Conservation (phyloP, 2,888 invertebrate species). For the Hoplodrina blanda region DNA sequence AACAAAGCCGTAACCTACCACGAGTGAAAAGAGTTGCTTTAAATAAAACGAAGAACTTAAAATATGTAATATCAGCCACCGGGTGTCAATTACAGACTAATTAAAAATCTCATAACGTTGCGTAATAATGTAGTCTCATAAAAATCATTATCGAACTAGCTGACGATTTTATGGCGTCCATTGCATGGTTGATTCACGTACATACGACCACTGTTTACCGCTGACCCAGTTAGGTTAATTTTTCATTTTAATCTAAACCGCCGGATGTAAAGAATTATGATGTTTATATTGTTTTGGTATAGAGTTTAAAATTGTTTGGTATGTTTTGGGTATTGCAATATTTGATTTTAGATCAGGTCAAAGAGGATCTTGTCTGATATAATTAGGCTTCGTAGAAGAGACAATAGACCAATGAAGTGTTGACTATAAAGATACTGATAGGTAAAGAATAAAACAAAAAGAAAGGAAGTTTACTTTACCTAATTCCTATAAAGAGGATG, state of each 20-base stretch:
- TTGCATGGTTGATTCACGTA: slow-evolving; percentile 56
- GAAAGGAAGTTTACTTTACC: not conserved
- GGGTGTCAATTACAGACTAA: slow-evolving; percentile 28
- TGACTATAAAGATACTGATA: not conserved
- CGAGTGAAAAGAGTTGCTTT: not conserved
- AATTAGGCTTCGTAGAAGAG: slow-evolving; percentile 12
- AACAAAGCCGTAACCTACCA: no score
- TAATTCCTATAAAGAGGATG: no score
- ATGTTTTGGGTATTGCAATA: slow-evolving; percentile 16
- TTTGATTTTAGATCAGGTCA: slow-evolving; percentile 24
- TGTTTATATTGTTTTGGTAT: slow-evolving; percentile 16
- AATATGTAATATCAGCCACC: not conserved
- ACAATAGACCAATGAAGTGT: not conserved
- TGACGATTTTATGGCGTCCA: slow-evolving; percentile 43
- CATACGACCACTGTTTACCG: slow-evolving; percentile 56
- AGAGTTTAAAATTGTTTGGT: slow-evolving; percentile 29
- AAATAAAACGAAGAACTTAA: not conserved
- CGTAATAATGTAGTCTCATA: slow-evolving; percentile 29
- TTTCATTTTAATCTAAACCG: slow-evolving; percentile 58
- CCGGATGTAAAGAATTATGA: slow-evolving; percentile 28
- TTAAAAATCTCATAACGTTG: slow-evolving; percentile 30
- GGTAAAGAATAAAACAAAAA: not conserved
- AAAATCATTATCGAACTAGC: slow-evolving; percentile 43
- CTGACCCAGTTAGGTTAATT: slow-evolving; percentile 67
- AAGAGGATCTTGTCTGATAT: slow-evolving; percentile 16